Conservation (phyloP, 2,113 vertebrate genomes). For the Eonycteris spelaea region DNA sequence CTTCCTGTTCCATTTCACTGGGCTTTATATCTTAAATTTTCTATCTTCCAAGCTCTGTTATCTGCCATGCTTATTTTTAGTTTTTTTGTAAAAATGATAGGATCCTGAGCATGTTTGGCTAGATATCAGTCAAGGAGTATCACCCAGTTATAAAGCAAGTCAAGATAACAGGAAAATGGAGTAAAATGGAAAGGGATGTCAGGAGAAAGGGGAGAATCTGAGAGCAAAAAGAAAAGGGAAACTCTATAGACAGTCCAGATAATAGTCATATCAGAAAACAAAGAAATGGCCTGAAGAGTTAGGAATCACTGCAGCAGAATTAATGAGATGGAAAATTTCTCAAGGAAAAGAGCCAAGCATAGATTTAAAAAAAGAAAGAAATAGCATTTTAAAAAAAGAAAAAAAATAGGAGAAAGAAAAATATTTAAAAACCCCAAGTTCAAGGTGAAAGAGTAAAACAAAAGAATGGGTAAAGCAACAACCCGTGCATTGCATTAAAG, state of each 20-base stretch:
- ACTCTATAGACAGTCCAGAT: neutral
- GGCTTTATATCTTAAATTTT: conserved; percentile 36
- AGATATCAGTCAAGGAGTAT: conserved; percentile 26
- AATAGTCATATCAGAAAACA: conserved; percentile 21
- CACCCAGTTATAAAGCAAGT: neutral
- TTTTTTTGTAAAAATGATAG: conserved; percentile 36
- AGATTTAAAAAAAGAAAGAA: neutral
- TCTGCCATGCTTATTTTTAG: conserved; percentile 37
- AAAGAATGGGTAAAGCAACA: conserved; percentile 51
- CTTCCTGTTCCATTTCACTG: neutral
- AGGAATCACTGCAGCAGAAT: conserved; percentile 25
- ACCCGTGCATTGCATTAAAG: conserved; percentile 10
- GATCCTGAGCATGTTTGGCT: conserved; percentile 1
- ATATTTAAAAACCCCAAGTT: neutral
- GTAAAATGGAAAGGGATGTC: neutral
- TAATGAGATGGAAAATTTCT: conserved; percentile 68
- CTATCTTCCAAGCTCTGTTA: neutral
- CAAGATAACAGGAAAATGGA: neutral
- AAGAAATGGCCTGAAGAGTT: conserved; percentile 46
- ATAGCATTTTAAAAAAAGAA: neutral
- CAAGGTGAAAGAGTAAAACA: conserved; percentile 30
- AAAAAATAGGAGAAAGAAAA: conserved; percentile 14
- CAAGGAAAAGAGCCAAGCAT: conserved; percentile 57
- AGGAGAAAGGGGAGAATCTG: neutral
- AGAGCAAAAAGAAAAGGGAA: neutral